Conservation (phyloP, 2,797 vertebrate genomes). For the Dermochelys coriacea region DNA sequence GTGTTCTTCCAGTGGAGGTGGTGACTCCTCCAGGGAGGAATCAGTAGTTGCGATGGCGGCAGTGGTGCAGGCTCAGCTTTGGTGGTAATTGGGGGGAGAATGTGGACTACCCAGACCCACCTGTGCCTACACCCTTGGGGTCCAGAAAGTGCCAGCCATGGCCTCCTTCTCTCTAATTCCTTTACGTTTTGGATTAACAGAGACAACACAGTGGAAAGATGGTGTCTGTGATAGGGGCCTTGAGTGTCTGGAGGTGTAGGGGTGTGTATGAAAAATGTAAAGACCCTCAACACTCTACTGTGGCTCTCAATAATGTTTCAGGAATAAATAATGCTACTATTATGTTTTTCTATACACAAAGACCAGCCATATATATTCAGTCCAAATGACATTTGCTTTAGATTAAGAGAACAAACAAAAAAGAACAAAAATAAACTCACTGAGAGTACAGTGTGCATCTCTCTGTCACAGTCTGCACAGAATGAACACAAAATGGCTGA, state of each 20-base stretch:
- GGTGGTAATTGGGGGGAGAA: background rate
- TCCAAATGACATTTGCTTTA: background rate
- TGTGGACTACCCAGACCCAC: background rate
- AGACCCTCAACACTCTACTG: background rate
- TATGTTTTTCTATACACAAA: background rate
- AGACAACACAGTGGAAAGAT: background rate
- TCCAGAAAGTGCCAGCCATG: background rate
- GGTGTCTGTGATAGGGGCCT: background rate
- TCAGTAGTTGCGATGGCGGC: background rate
- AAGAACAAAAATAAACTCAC: background rate
- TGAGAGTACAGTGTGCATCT: background rate
- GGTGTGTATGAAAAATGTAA: background rate
- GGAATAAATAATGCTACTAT: background rate
- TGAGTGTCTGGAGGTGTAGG: background rate
- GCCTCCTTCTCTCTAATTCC: background rate
- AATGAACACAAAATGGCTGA: background rate
- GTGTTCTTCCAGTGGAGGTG: background rate
- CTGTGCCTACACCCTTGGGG: background rate
- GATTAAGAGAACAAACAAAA: fast-evolving
- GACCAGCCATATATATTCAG: background rate
- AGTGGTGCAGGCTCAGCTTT: background rate
- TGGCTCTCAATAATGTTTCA: background rate
- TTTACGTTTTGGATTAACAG: background rate
- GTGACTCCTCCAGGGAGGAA: background rate
- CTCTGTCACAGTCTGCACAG: background rate